Evolutionary conservation across 2,888 invertebrate genomes (phyloP), one percentile per base, ranked within the genome.

Genomic region (Yponomeuta malinellus): DNA sequence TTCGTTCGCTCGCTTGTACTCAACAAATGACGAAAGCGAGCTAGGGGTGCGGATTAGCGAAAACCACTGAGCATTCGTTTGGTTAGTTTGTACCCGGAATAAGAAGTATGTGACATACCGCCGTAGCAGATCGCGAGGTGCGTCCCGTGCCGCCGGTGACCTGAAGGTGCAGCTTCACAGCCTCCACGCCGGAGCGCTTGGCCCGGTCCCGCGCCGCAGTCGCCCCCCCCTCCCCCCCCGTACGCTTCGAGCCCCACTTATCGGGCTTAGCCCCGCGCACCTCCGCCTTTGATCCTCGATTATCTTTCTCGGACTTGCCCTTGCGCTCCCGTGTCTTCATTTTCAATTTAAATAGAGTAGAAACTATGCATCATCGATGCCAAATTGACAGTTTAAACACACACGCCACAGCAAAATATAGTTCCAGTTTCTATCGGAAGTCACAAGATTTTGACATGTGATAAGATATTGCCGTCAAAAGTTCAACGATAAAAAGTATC

Each of bases 381-480:
- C 63, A 29, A n/a, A 69, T 31, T 37, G 23, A 31, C 69, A 43
- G 43, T 43, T 8, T 8, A 68, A 29, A 63, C 63, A 59, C 23
- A 59, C 68, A 64, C 31, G n/a, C 68, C 63, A 31, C 37, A 37
- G 37, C 10, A 63, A 59, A 48, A 10, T 64, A 52, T 33, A 9
- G 9, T 48, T 43, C 63, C 75, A 74, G 76, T 74, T 72, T 74
- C 75, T 76, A 80, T 83, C 79, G 81, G 83, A 86, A 83, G 78
- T 78, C 48, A 15, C 52, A 8, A 37, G n/a, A 68, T 64, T 64
- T 15, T 31, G 23, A 63, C n/a, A 63, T 69, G 73, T 79, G 87
- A 90, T 90, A 87, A 89, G 89, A 88, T 90, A 89, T 86, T 84
- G 78, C 75, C 75, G 75, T 80, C 77, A 86, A 89, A 88, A 87